Percentiles rank a stretch among this genome's conserved stretches.
These are phyloP conservation scores for Lasioglossum marginatum DNA, from an alignment of 2,888 invertebrate species.

Conservation along the genomic window DNA sequence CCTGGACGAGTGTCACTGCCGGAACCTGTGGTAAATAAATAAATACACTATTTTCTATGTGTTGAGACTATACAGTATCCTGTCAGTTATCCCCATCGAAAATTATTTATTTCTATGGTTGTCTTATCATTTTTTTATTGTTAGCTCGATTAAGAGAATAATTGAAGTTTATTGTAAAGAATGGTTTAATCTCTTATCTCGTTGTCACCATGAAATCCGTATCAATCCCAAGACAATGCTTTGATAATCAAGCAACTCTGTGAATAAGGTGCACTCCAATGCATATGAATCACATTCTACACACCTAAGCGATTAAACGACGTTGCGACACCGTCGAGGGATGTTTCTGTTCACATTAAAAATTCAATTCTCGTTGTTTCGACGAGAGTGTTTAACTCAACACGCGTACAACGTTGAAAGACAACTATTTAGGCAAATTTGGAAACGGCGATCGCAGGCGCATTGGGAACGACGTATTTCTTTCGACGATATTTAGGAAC, in stretches of 20 bases:
- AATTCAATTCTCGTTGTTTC: constrained; percentile 17
- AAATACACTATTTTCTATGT: not conserved
- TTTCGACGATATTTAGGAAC: constrained; percentile 26
- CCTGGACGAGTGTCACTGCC: constrained; percentile 77
- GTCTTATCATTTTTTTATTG: not conserved
- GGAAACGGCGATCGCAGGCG: constrained; percentile 46
- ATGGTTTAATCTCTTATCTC: constrained; percentile 35
- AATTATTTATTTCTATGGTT: constrained; percentile 15
- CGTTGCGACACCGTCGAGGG: not conserved
- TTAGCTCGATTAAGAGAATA: not conserved
- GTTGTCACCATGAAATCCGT: not conserved
- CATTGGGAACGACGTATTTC: constrained; percentile 35
- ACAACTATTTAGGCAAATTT: constrained; percentile 42
- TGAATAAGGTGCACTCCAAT: constrained; percentile 1
- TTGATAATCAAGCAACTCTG: constrained; percentile 2
- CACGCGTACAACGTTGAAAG: constrained; percentile 12
- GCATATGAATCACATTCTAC: constrained; percentile 33
- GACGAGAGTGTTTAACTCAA: not conserved
- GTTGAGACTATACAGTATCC: not conserved
- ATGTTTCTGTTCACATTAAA: not conserved
- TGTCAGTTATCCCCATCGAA: not conserved
- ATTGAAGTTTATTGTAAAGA: constrained; percentile 12
- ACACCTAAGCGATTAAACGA: not conserved
- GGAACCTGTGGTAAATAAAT: constrained; percentile 73
- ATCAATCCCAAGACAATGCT: constrained; percentile 26